Evolutionary conservation across 2,888 invertebrate species (phyloP), one percentile per base, ranked within the genome.

Genomic region (Esperia sulphurella): DNA sequence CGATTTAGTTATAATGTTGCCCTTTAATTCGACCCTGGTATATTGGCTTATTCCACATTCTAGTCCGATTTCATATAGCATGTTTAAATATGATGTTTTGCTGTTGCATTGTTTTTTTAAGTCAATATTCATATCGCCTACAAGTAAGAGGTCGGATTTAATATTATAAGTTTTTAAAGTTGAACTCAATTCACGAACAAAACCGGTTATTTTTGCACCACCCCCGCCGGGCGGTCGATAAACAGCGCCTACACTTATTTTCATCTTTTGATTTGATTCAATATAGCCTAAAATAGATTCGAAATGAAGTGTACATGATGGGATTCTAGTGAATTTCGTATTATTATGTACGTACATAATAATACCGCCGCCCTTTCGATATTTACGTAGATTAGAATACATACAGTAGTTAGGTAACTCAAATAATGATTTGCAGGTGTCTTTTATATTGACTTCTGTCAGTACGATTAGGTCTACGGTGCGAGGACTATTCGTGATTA

Each of bases 71-170:
- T 40, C 45, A 13, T 41, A 14, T 12, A 50, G 14, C 28, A 8
- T 43, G 30, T 46, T 48, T 39, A 46, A 10, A 41, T 50, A 53
- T 6, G 14, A n/a, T 9, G 30, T n/a, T 13, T 12, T 14, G 1
- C 1, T 5, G 3, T 5, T 10, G 14, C 6, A 14, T 0, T 13
- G 10, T 6, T 14, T 12, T 46, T 43, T 45, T 9, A 54, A 8
- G 12, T 54, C 42, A 1, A 54, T 47, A 21, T 54, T 54, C 14
- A 47, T 45, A 21, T 54, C 54, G 3, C 51, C 54, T 4, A 54
- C 9, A 14, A 51, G 8, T 12, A 51, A 14, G 3, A 28, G 46
- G 10, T 45, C 41, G 3, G 30, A 10, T 14, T 14, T 41, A 9
- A 8, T 0, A 0, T 39, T 4, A 9, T n/a, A n/a, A n/a, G n/a